Conservation (phyloP, 2,888 invertebrate genomes). For the Hololepta plana region DNA sequence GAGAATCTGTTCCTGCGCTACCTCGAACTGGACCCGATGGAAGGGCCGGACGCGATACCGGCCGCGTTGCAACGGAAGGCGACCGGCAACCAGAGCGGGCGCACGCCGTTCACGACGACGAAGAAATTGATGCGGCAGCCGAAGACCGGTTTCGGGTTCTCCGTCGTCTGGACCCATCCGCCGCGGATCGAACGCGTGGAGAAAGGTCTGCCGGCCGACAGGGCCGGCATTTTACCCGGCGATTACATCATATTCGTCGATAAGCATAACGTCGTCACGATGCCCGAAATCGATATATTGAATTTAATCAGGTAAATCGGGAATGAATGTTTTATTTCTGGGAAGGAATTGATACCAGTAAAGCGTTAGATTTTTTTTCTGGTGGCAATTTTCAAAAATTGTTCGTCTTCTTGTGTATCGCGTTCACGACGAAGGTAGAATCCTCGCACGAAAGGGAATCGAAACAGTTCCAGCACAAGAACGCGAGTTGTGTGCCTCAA, state of each 20-base stretch:
- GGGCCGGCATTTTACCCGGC: constrained; percentile 65
- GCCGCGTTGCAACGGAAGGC: constrained; percentile 33
- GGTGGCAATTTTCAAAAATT: too few relatives aligned
- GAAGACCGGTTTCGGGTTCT: constrained; percentile 59
- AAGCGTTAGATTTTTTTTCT: too few relatives aligned
- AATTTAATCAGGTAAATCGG: constrained; percentile 34
- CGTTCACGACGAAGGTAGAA: too few relatives aligned
- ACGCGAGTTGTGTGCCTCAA: too few relatives aligned
- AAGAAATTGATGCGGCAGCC: constrained; percentile 33
- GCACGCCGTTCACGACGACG: constrained; percentile 71
- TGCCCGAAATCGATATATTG: constrained; percentile 52
- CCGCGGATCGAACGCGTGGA: constrained; percentile 74
- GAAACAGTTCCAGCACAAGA: too few relatives aligned
- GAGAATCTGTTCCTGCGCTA: constrained; percentile 54
- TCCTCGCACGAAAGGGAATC: too few relatives aligned
- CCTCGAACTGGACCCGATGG: constrained; percentile 62
- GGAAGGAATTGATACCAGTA: too few relatives aligned
- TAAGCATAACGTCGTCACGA: constrained; percentile 69
- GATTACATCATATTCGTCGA: constrained; percentile 82
- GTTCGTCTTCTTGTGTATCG: too few relatives aligned
- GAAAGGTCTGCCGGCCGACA: constrained; percentile 62
- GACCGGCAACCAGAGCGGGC: constrained; percentile 35
- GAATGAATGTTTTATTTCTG: neutral
- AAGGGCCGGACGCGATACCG: constrained; percentile 40
- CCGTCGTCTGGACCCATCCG: constrained; percentile 77